Base-by-base conservation (phyloP, 2,113 vertebrate genomes). In the Otocyon megalotis region DNA sequence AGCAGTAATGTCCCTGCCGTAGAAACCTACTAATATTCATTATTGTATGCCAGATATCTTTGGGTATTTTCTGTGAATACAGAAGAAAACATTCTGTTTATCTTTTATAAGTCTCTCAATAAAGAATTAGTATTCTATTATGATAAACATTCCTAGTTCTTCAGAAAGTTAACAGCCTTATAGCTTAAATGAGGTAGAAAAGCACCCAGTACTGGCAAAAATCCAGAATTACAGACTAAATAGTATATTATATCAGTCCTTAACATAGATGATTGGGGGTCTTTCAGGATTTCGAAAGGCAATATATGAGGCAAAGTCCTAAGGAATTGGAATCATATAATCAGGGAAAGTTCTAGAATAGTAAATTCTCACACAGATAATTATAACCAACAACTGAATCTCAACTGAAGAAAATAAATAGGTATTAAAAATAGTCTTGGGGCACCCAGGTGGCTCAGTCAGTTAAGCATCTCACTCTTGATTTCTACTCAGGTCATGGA, bases 81-180 rank as follows among this genome's bases (percentile, higher is more conserved):
- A 82, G 63, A 89, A 77, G 58, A 37, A 94, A 88, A 58, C 50
- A n/a, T 53, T 94, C 30, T 88, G n/a, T 43, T 67, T 93, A 35
- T 72, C 43, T 94, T 67, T 76, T 76, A 8, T 65, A 35, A 84
- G 9, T 94, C 22, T 37, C 60, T 67, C 12, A 90, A 35, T 72
- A 82, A 83, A 65, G 48, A 53, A 63, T 85, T 54, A 35, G n/a
- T 95, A 20, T 77, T 76, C 53, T 90, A 8, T 89, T 54, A 89
- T 37, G 28, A 65, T 77, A 77, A 90, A 58, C 77, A 79, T 84
- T 48, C 14, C 15, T 76, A 28, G 28, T 90, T 95, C 80, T n/a
- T 93, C 28, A 37, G 62, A 65, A 58, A 69, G 30, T 77, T 60
- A 92, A 20, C 24, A 69, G 32, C 22, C 60, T 80, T 79, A 48